These are phyloP conservation scores for Drosophila fuyamai DNA, from an alignment of 1,140 invertebrate species.

Conservation along the genomic window DNA sequence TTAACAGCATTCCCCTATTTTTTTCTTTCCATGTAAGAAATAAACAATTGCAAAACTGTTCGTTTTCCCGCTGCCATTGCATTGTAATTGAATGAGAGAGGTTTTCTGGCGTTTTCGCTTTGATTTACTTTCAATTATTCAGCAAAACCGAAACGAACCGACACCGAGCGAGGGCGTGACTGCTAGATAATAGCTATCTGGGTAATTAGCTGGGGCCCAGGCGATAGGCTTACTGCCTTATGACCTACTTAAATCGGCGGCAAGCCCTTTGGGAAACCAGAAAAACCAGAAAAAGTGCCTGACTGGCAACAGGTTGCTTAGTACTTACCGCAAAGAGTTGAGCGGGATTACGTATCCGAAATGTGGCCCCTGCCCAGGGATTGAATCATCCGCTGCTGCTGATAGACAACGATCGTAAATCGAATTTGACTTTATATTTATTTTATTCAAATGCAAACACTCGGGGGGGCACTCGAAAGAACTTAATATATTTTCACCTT, in stretches of 20 bases:
- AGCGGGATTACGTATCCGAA: slow-evolving; percentile 18
- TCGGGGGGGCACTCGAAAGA: slow-evolving; percentile 73
- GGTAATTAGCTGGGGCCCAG: slow-evolving; percentile 27
- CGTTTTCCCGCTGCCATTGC: slow-evolving; percentile 11
- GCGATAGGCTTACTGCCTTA: slow-evolving; percentile 35
- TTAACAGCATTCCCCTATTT: neutral
- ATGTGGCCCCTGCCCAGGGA: slow-evolving; percentile 1
- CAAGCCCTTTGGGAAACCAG: slow-evolving; percentile 55
- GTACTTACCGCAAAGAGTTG: slow-evolving; percentile 22
- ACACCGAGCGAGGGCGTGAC: slow-evolving; percentile 25
- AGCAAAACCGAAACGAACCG: slow-evolving; percentile 35
- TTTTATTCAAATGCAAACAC: slow-evolving; percentile 68
- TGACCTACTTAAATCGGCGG: slow-evolving; percentile 57
- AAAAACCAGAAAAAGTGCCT: slow-evolving; percentile 33
- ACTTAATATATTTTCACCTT: slow-evolving; percentile 79
- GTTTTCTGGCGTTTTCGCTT: slow-evolving; percentile 32
- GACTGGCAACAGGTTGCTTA: slow-evolving; percentile 39
- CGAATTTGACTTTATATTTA: slow-evolving; percentile 66
- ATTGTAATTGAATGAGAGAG: slow-evolving; percentile 42
- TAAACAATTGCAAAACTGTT: neutral
- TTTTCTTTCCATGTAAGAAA: neutral
- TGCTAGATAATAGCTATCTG: slow-evolving; percentile 46
- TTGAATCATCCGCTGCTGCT: slow-evolving; percentile 33
- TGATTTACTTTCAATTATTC: slow-evolving; percentile 72
- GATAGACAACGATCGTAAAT: slow-evolving; percentile 43